Percentiles rank a stretch among this genome's conserved stretches.
Conservation (phyloP, 2,888 invertebrate genomes). For the Orgyia antiqua region DNA sequence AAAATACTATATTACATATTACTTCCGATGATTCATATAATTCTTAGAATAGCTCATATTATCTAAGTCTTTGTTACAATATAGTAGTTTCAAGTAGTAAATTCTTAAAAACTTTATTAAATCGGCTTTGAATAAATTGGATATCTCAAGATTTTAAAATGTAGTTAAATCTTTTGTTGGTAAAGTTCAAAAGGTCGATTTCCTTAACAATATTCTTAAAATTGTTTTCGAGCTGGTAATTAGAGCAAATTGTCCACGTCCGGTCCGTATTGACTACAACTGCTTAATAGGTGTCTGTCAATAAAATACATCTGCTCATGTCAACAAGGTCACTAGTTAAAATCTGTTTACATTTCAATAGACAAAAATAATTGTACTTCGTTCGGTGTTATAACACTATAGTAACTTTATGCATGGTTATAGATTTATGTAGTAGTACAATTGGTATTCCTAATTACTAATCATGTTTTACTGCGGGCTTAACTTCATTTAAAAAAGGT, state of each 20-base stretch:
- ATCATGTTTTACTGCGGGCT: too few species aligned
- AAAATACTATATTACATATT: too few species aligned
- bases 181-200: conserved; percentile 16
- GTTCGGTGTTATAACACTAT: not conserved
- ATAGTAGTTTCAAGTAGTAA: too few species aligned
- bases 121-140: too few species aligned
- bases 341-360: conserved; percentile 40
- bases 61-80: too few species aligned
- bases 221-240: conserved; percentile 45
- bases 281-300: conserved; percentile 65
- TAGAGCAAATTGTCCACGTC: conserved; percentile 71
- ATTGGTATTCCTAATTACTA: too few species aligned
- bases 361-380: not conserved
- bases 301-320: conserved; percentile 63
- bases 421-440: too few species aligned
- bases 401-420: too few species aligned
- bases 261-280: conserved; percentile 58
- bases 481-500: too few species aligned
- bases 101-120: too few species aligned
- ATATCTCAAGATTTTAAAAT: too few species aligned
- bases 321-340: conserved; percentile 51
- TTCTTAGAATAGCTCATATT: conserved; percentile 23
- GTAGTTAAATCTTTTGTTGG: too few species aligned
- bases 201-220: conserved; percentile 25
- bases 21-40: conserved; percentile 29